Evolutionary conservation across 2,888 invertebrate species (phyloP), one percentile per base, ranked within the genome.

Genomic region (Chalcis sispes): DNA sequence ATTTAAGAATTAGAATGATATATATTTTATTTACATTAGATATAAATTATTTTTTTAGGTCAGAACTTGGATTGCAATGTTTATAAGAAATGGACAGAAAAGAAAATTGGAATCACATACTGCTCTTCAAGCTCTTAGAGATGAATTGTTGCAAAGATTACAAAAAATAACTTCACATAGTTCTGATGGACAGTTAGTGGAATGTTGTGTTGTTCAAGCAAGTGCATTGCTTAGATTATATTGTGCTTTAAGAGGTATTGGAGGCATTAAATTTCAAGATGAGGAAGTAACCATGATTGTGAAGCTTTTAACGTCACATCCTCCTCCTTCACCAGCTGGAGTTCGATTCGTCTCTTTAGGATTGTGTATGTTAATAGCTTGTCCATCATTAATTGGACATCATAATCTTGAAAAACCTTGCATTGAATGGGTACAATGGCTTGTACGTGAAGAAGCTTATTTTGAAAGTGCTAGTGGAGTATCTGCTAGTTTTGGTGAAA

Each of bases 371-470:
- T 91, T 98, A 0, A 94, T 98, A 56, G 97, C 98, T 0, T 98
- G 97, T 86, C 97, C 98, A 0, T 95, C 96, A 1, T 89, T 98
- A 23, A 94, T 95, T 83, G 92, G 93, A 81, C 89, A 89, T 87
- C 90, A 87, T 62, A 84, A 86, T 79, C 93, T 96, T 83, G 98
- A 98, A 89, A 93, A 94, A 78, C 93, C 93, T 83, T 95, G 95
- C 18, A 94, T 97, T 72, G 96, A 97, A 86, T 98, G 98, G 98
- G 94, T 96, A 15, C 95, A 96, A 82, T 98, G 97, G 96, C 91
- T 98, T 0, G 96, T 96, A 0, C 93, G 94, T 81, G 96, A 96
- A 88, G 96, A 97, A 89, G 95, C 95, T 0, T 96, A 96, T 87
- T 95, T 96, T 85, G 95, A 95, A 89, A 94, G 94, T 82, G 94